Evolutionary conservation across 2,113 vertebrate genomes (phyloP).

Genomic region (Psettodes erumei): DNA sequence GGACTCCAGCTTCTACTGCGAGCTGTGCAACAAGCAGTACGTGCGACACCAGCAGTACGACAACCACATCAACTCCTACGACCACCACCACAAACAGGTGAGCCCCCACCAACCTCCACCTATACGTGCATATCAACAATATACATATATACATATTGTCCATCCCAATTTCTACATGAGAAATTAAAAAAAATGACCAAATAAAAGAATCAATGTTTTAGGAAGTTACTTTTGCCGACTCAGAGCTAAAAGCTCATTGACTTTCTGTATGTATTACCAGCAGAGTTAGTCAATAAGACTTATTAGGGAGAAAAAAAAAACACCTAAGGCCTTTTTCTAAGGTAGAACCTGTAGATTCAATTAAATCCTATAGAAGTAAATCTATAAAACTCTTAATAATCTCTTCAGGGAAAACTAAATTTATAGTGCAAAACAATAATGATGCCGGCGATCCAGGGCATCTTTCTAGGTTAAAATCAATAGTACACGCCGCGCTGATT

Average conservation of each 20-base stretch:
- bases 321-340: neutral
- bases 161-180: neutral
- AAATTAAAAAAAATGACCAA: neutral
- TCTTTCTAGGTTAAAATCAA: constrained; percentile 33
- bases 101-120: too few species aligned
- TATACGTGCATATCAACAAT: too few species aligned
- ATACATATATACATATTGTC: constrained; percentile 1
- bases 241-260: neutral
- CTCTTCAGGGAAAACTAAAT: neutral
- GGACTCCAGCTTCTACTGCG: constrained; percentile 89
- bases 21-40: constrained; percentile 97
- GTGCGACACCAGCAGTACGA: constrained; percentile 97
- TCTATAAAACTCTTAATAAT: neutral
- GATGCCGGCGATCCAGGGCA: neutral
- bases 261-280: neutral
- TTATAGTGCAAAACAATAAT: neutral
- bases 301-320: too few species aligned
- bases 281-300: too few species aligned
- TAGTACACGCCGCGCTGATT: neutral
- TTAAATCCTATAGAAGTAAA: neutral
- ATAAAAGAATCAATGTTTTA: neutral
- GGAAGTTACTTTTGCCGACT: neutral
- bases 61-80: constrained; percentile 99
- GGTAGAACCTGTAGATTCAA: neutral
- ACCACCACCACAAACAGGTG: constrained; percentile 98